Evolutionary conservation across 2,888 invertebrate genomes (phyloP).

Genomic region (Sminthurinus aureus): DNA sequence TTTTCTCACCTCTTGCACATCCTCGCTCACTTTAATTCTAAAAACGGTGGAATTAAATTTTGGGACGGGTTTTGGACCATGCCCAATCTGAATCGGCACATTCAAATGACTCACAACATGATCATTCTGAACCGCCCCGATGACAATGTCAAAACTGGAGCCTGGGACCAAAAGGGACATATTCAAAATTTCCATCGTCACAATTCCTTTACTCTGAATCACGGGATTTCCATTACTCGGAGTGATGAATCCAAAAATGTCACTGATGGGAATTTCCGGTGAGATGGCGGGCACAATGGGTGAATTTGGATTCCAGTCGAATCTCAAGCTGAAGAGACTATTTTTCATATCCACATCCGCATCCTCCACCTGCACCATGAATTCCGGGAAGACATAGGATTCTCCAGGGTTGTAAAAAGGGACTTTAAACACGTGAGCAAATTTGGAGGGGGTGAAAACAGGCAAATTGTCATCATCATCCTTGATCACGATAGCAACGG

Average conservation of each 20-base stretch:
- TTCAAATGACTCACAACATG: conserved; percentile 55
- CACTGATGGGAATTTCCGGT: conserved; percentile 1
- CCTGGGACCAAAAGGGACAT: conserved; percentile 56
- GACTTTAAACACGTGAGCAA: conserved; percentile 49
- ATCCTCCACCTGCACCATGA: conserved; percentile 56
- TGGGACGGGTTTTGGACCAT: conserved; percentile 52
- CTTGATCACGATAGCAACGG: conserved; percentile 77
- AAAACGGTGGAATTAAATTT: conserved; percentile 74
- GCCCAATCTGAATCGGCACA: conserved; percentile 56
- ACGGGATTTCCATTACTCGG: conserved; percentile 53
- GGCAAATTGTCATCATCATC: conserved; percentile 82
- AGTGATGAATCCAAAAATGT: conserved; percentile 56
- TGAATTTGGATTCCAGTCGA: conserved; percentile 50
- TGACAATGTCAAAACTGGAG: conserved; percentile 55
- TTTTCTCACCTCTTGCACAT: too few species aligned
- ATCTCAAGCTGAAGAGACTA: conserved; percentile 52
- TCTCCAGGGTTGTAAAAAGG: conserved; percentile 54
- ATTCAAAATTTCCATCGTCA: conserved; percentile 57
- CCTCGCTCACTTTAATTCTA: conserved; percentile 77
- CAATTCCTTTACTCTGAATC: conserved; percentile 56
- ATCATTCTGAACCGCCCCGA: conserved; percentile 56
- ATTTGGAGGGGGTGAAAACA: conserved; percentile 50
- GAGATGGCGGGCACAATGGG: conserved; percentile 1
- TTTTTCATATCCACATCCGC: conserved; percentile 50
- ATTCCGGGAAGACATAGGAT: conserved; percentile 56